These are phyloP conservation scores for Ranitomeya variabilis DNA, from an alignment of 2,113 vertebrate genomes.

Conservation along the genomic window DNA sequence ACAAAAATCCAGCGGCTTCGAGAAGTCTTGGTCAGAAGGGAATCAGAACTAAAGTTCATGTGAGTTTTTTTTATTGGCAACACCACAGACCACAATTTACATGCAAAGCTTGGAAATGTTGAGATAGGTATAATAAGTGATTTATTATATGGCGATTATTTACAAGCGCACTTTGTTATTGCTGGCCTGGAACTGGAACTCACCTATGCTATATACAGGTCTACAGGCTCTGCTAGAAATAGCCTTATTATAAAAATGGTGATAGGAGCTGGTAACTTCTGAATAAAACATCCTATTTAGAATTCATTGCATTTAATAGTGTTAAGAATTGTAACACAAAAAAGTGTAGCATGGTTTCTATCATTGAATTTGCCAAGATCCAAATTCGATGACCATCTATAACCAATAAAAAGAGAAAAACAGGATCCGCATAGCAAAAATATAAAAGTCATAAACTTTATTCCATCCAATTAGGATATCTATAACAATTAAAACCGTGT, in stretches of 20 bases:
- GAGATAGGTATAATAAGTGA: not conserved
- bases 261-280: not conserved
- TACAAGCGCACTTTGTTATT: not conserved
- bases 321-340: not conserved
- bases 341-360: no score
- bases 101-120: not conserved
- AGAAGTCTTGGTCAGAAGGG: slow-evolving; percentile 93
- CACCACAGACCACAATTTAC: not conserved
- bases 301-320: not conserved
- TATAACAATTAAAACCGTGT: no score
- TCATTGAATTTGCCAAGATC: no score
- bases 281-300: not conserved
- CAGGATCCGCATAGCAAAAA: no score
- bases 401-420: no score
- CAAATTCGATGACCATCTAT: no score
- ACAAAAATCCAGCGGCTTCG: slow-evolving; percentile 92
- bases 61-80: slow-evolving; percentile 72
- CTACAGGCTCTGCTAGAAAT: not conserved
- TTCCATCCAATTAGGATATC: no score
- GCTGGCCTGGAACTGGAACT: not conserved
- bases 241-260: not conserved
- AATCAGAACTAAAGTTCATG: slow-evolving; percentile 99
- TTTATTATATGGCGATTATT: not conserved
- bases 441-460: no score
- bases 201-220: not conserved